Evolutionary conservation across 2,888 invertebrate species (phyloP).

Genomic region (Caradrina clavipalpis): DNA sequence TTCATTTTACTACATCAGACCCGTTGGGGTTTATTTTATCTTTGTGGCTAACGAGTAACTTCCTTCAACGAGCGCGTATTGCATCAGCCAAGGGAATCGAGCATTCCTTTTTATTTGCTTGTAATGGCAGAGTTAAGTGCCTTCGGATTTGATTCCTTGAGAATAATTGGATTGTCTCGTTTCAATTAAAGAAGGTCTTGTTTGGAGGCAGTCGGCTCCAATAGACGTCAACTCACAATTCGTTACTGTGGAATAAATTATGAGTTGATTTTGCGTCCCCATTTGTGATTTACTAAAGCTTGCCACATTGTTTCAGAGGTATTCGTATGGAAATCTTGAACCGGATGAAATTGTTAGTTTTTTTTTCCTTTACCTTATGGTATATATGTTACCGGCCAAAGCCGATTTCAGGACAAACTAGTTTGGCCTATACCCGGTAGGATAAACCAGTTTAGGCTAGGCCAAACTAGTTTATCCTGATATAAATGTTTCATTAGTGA

Average conservation of each 20-base stretch:
- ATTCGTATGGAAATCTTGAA: slow-evolving; percentile 2
- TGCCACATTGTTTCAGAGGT: slow-evolving; percentile 29
- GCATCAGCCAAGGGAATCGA: slow-evolving; percentile 49
- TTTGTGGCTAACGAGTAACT: slow-evolving; percentile 60
- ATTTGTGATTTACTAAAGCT: slow-evolving; percentile 55
- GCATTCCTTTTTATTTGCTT: slow-evolving; percentile 60
- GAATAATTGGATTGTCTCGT: slow-evolving; percentile 62
- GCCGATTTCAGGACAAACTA: too few relatives aligned
- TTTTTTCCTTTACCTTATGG: slow-evolving; percentile 12
- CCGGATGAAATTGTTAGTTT: slow-evolving; percentile 2
- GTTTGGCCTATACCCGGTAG: too few relatives aligned
- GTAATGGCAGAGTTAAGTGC: slow-evolving; percentile 62
- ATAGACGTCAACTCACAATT: slow-evolving; percentile 44
- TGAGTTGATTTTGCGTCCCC: slow-evolving; percentile 45
- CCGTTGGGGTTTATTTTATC: slow-evolving; percentile 58
- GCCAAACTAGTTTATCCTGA: too few relatives aligned
- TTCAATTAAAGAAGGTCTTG: slow-evolving; percentile 55
- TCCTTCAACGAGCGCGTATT: slow-evolving; percentile 47
- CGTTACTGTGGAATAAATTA: slow-evolving; percentile 58
- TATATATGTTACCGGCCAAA: too few relatives aligned
- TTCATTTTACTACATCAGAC: slow-evolving; percentile 54
- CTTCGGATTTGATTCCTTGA: slow-evolving; percentile 61
- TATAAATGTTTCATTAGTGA: too few relatives aligned
- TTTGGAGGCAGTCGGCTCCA: slow-evolving; percentile 42
- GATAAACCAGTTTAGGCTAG: too few relatives aligned